Evolutionary conservation across 2,797 vertebrate genomes (phyloP), one percentile per base, ranked within the genome.

Genomic region (Meriones psammophilus): DNA sequence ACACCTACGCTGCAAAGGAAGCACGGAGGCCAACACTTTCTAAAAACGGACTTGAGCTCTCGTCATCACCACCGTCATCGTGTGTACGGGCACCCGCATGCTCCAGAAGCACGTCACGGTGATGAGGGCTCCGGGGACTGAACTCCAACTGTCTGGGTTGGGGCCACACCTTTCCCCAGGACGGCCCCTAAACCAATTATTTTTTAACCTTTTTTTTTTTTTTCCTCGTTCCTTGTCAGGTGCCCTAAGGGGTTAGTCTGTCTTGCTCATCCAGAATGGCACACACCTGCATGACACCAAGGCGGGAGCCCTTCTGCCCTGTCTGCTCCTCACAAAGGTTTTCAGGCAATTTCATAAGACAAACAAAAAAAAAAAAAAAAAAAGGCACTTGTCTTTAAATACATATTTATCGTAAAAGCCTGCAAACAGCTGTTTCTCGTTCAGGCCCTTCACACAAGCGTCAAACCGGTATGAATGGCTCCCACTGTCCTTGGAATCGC

Each of bases 351-450:
- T 56, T 17, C 20, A 39, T 10, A 28, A 87, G 56, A 87, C 33
- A 36, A 71, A 56, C 33, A 50, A 80, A 80, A 79, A 42, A 42
- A 50, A 50, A 50, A 50, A 42, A 42, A 22, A 24, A 22, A 39
- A 26, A 17, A 36, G 18, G 1, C 71, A 39, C 84, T 36, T 36
- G 56, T 56, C 56, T 69, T 54, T 26, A 54, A 69, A 69, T 69
- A 69, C 30, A 66, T 69, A 58, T 78, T 77, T 77, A 77, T 68
- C 64, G 50, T 17, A 17, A 86, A 85, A 86, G n/a, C 7, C 84
- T 36, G 84, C 84, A 56, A 71, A 87, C 84, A 87, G 66, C 84
- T 87, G 84, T 71, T 87, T 71, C 84, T 87, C 71, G 84, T 87
- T 71, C 50, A 87, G 28, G 22, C 84, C 50, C 24, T 71, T 56